phyloP scores from a whole-genome alignment of 2,888 invertebrate species.

The Caenorhabditis macrosperma region DNA sequence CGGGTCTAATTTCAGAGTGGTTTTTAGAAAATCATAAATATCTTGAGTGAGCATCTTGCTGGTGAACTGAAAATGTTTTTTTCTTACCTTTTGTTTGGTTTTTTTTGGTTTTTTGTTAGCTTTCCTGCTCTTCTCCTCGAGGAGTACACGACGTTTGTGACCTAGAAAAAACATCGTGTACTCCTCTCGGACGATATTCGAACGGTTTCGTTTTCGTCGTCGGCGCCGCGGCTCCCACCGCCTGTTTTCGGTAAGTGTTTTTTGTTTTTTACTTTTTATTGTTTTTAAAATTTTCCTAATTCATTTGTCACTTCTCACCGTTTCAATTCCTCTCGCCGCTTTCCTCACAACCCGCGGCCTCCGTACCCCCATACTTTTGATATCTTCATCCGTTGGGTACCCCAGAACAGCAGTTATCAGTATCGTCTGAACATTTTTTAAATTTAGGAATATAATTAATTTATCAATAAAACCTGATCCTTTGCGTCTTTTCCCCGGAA shows the following conservation, averaged over 20 bases:
- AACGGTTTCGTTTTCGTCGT: not conserved
- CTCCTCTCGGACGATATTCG: not conserved
- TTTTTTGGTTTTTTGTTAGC: not conserved
- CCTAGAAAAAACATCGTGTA: slow-evolving; percentile 2
- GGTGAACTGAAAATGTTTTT: slow-evolving; percentile 48
- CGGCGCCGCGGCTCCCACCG: not conserved
- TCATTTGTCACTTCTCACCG: slow-evolving; percentile 30
- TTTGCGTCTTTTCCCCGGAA: slow-evolving; percentile 64
- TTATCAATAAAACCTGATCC: slow-evolving; percentile 61
- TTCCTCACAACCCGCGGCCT: slow-evolving; percentile 66
- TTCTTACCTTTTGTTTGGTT: not conserved
- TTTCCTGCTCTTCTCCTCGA: not conserved
- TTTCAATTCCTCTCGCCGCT: slow-evolving; percentile 63
- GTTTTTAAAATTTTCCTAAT: not conserved
- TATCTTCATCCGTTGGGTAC: slow-evolving; percentile 71
- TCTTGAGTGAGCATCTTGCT: slow-evolving; percentile 36
- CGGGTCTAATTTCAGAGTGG: slow-evolving; percentile 38
- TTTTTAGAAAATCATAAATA: slow-evolving; percentile 48
- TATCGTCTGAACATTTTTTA: slow-evolving; percentile 17
- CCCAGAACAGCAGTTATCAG: slow-evolving; percentile 71
- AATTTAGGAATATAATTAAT: not conserved
- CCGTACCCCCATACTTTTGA: slow-evolving; percentile 67
- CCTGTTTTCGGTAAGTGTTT: not conserved
- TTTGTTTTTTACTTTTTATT: not conserved
- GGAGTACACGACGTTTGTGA: not conserved